Conservation (phyloP, 2,797 vertebrate species). For the Acrossocheilus wenchowensis region DNA sequence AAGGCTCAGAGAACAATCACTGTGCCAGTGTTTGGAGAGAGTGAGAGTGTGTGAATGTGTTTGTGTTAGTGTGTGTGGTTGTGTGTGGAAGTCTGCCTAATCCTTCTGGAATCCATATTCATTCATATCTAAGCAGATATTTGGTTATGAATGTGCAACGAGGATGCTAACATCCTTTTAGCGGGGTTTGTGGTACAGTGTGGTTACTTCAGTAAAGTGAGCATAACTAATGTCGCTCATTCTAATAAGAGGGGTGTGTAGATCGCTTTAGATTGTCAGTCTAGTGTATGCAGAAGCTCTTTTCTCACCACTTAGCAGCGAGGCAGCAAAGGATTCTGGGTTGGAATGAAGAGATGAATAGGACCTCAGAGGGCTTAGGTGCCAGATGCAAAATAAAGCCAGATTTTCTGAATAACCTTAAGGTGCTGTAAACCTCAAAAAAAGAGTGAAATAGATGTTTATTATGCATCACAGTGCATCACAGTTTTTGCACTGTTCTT, state of each 20-base stretch:
- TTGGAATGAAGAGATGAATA: not conserved
- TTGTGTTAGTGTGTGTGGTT: not conserved
- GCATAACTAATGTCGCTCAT: slow-evolving; percentile 9
- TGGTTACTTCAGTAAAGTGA: not conserved
- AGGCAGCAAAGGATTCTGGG: not conserved
- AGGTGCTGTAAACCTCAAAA: not conserved
- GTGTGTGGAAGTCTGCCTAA: not conserved
- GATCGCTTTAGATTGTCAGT: not conserved
- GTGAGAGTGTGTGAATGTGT: not conserved
- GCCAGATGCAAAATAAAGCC: not conserved
- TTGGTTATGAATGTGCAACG: not conserved
- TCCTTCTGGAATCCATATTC: slow-evolving; percentile 21
- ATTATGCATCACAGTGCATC: not conserved
- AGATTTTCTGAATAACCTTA: not conserved
- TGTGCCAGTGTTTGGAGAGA: not conserved
- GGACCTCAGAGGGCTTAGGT: not conserved
- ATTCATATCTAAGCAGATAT: slow-evolving; percentile 1
- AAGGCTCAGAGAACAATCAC: not conserved
- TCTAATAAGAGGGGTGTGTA: not conserved
- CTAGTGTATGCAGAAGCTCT: not conserved
- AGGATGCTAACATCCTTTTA: not conserved
- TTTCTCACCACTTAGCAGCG: not conserved
- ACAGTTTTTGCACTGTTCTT: not conserved
- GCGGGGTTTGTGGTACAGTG: not conserved
- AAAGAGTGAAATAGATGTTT: not conserved